Evolutionary conservation across 2,797 vertebrate species (phyloP), one percentile per base, ranked within the genome.

Genomic region (Sebastes paucispinis): DNA sequence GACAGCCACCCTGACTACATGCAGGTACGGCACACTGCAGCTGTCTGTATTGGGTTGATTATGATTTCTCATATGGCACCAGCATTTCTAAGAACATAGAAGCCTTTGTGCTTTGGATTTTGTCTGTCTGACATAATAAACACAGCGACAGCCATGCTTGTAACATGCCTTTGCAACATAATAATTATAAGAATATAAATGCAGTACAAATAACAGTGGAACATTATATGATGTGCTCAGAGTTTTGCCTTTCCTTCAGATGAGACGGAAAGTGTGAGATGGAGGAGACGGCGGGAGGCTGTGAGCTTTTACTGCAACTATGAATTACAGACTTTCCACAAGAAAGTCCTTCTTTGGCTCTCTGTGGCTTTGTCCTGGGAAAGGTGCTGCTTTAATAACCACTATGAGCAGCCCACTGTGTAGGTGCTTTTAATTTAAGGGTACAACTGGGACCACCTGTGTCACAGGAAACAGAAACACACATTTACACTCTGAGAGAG

Each of bases 351-450:
- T 50, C 6, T 72, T 18, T 31, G 52, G 32, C 29, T 72, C 4
- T 36, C 32, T 73, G 69, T 6, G 52, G 74, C 34, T 77, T 68
- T 76, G 25, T 80, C 60, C 43, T 68, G 62, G 43, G 73, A 80
- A 81, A 63, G 73, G 68, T 73, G 67, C 59, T 24, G 25, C 31
- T 50, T 20, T 75, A 82, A 87, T 70, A 79, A 88, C 55, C 62
- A 39, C 70, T 62, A 34, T 69, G 25, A 62, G 69, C 29, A 58
- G 16, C 27, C n/a, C 16, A 57, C 25, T 34, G n/a, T 50, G 50
- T 47, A 18, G 27, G 71, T 58, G 67, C 55, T 58, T 57, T 62
- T 73, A 74, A 87, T 73, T 79, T 82, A 29, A 75, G 58, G 52
- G 50, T 29, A 67, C 12, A 59, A 47, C 58, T 11, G 27, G 57